phyloP scores from a whole-genome alignment of 2,113 vertebrate species.

The Cyprinus carpio region DNA sequence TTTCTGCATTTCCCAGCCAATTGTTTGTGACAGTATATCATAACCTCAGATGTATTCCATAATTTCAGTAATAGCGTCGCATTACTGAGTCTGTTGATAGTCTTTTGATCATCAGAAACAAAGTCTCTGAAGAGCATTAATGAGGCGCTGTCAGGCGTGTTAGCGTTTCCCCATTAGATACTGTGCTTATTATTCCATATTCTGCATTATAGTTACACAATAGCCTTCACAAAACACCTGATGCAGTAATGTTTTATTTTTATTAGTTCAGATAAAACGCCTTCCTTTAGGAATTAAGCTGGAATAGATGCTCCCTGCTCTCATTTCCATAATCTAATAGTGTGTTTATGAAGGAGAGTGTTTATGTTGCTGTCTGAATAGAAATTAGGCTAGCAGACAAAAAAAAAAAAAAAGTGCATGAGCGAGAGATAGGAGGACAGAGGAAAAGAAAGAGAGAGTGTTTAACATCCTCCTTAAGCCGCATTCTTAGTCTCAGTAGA shows the following conservation, averaged over 20 bases:
- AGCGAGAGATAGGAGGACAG: background rate
- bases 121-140: conserved; percentile 64
- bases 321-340: too few relatives aligned
- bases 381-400: conserved; percentile 45
- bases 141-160: conserved; percentile 75
- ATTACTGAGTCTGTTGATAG: conserved; percentile 37
- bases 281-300: conserved; percentile 77
- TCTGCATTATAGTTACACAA: conserved; percentile 73
- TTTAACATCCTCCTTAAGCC: background rate
- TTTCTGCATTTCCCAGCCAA: conserved; percentile 10
- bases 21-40: conserved; percentile 38
- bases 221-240: conserved; percentile 75
- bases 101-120: conserved; percentile 44
- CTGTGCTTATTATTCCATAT: conserved; percentile 74
- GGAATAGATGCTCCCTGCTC: conserved; percentile 65
- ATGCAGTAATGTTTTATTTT: conserved; percentile 71
- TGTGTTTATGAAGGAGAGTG: too few relatives aligned
- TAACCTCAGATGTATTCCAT: conserved; percentile 31
- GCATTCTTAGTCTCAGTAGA: conserved; percentile 41
- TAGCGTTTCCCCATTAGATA: conserved; percentile 67
- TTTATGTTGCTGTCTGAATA: background rate
- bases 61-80: conserved; percentile 39
- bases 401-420: background rate
- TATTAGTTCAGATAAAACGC: conserved; percentile 78
- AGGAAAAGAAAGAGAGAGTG: background rate